phyloP scores from a whole-genome alignment of 2,797 vertebrate species.

The Dromococcyx pavoninus region DNA sequence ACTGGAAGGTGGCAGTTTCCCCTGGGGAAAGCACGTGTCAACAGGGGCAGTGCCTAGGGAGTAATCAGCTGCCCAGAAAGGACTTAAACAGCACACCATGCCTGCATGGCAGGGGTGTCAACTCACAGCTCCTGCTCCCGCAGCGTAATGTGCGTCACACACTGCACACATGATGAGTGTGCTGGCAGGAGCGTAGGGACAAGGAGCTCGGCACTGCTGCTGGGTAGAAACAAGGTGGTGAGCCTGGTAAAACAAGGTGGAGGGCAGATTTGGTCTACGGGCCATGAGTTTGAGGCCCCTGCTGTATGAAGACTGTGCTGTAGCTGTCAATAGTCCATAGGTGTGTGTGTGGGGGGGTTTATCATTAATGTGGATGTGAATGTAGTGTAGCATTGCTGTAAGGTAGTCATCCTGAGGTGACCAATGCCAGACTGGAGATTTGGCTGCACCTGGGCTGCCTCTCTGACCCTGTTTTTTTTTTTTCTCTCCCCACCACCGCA shows the following conservation, averaged over 20 bases:
- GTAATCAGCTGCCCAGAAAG: neutral
- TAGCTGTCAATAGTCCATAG: neutral
- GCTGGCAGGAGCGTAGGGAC: too few species aligned
- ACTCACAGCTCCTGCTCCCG: too few species aligned
- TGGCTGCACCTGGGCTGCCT: neutral
- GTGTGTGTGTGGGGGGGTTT: neutral
- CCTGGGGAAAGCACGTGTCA: neutral
- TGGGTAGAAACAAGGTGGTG: too few species aligned
- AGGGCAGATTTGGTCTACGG: too few species aligned
- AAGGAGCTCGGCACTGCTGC: too few species aligned
- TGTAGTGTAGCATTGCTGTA: rapidly evolving
- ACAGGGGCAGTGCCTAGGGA: neutral
- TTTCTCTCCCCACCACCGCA: constrained; percentile 72
- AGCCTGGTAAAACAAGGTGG: too few species aligned
- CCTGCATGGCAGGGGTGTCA: too few species aligned
- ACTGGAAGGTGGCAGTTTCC: neutral
- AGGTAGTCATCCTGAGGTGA: neutral
- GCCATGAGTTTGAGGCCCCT: too few species aligned
- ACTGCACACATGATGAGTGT: too few species aligned
- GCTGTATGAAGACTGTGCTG: neutral
- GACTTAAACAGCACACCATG: rapidly evolving
- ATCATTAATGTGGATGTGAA: neutral
- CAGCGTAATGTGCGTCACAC: too few species aligned
- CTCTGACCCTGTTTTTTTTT: constrained; percentile 48
- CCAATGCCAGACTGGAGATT: neutral